A percentile compares a stretch with the other conserved stretches of the same genome.
Evolutionary conservation across 2,888 invertebrate genomes (phyloP).

Genomic region (Cosmia trapezina): DNA sequence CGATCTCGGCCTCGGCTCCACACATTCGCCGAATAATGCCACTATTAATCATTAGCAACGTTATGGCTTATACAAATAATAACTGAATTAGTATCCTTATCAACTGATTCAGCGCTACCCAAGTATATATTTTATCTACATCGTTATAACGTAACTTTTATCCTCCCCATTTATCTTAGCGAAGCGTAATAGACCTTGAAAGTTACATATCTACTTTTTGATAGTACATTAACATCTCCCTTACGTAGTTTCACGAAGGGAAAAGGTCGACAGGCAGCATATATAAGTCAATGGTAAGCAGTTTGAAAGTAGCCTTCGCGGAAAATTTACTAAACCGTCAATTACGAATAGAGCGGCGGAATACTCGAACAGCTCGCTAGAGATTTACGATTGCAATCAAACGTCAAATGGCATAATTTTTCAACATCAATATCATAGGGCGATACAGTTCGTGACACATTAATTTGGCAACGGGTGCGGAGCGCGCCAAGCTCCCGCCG

Average conservation of each 20-base stretch:
- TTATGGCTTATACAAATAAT: constrained; percentile 63
- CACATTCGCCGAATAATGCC: constrained; percentile 77
- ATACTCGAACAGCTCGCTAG: constrained; percentile 58
- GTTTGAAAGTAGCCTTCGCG: constrained; percentile 42
- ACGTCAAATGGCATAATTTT: constrained; percentile 78
- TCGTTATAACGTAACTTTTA: constrained; percentile 54
- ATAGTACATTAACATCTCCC: constrained; percentile 53
- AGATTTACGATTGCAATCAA: constrained; percentile 81
- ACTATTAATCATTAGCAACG: constrained; percentile 78
- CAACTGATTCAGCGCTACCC: constrained; percentile 57
- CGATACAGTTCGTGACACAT: constrained; percentile 80
- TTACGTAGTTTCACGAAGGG: constrained; percentile 35
- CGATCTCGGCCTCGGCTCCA: constrained; percentile 77
- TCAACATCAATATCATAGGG: constrained; percentile 78
- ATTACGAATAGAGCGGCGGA: constrained; percentile 57
- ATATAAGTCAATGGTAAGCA: no score
- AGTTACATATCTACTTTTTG: constrained; percentile 57
- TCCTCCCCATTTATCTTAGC: constrained; percentile 55
- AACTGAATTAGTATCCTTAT: constrained; percentile 61
- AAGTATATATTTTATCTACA: constrained; percentile 56
- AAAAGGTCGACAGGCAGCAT: no score
- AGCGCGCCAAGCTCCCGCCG: constrained; percentile 49
- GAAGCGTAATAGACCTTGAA: constrained; percentile 56
- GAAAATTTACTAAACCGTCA: constrained; percentile 59
- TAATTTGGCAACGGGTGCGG: constrained; percentile 79